Conservation (phyloP, 2,113 vertebrate species). For the Nerophis ophidion region DNA sequence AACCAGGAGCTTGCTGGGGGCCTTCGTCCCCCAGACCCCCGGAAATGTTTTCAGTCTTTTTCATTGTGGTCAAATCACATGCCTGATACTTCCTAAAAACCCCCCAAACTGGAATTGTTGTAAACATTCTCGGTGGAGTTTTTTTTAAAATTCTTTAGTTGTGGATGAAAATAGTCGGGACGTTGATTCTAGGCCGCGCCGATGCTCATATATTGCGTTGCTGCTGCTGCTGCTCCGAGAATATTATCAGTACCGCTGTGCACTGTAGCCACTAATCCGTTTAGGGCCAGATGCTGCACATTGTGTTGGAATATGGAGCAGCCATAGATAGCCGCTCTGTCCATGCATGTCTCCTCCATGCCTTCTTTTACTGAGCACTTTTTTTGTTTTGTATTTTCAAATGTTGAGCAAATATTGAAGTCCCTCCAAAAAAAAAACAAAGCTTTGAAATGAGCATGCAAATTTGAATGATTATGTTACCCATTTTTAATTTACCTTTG, state of each 20-base stretch:
- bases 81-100: no score
- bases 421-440: conserved; percentile 26
- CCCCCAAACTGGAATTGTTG: conserved; percentile 1
- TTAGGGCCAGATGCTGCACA: conserved; percentile 54
- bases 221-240: conserved; percentile 27
- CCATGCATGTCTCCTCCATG: conserved; percentile 15
- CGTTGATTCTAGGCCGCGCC: conserved; percentile 1
- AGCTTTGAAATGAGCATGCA: conserved; percentile 52
- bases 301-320: conserved; percentile 57
- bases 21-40: no score
- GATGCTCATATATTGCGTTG: conserved; percentile 31
- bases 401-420: conserved; percentile 40
- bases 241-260: conserved; percentile 46
- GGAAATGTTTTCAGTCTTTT: no score
- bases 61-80: no score
- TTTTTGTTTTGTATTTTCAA: conserved; percentile 39
- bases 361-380: conserved; percentile 31
- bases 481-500: conserved; percentile 48
- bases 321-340: conserved; percentile 36
- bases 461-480: conserved; percentile 68
- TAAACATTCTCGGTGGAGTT: not conserved
- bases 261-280: conserved; percentile 58
- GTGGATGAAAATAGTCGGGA: conserved; percentile 6
- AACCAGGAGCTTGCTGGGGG: no score
- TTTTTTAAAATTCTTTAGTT: conserved; percentile 2